phyloP scores from a whole-genome alignment of 2,888 invertebrate genomes.

The Phengaris arion region DNA sequence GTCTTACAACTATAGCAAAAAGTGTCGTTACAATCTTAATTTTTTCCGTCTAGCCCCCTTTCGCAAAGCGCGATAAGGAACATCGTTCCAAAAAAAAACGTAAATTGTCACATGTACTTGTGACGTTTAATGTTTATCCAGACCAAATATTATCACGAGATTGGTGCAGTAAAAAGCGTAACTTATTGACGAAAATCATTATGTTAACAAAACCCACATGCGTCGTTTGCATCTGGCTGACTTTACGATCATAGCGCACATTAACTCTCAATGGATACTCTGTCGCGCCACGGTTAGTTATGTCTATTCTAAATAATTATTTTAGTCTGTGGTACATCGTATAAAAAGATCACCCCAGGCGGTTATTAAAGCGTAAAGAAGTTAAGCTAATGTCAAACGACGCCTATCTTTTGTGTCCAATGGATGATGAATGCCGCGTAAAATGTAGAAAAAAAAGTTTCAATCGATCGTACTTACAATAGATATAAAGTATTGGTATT shows the following conservation, averaged over 20 bases:
- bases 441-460: constrained; percentile 63
- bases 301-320: constrained; percentile 54
- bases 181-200: constrained; percentile 73
- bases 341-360: constrained; percentile 57
- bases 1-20: no score
- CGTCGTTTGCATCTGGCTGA: constrained; percentile 65
- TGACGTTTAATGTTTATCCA: background rate
- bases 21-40: no score
- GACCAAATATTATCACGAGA: constrained; percentile 9
- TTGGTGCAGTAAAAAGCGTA: constrained; percentile 54
- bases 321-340: constrained; percentile 51
- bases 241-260: constrained; percentile 58
- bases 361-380: constrained; percentile 77
- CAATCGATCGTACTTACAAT: constrained; percentile 59
- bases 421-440: constrained; percentile 70
- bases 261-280: constrained; percentile 51
- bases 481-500: constrained; percentile 53
- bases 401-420: constrained; percentile 76
- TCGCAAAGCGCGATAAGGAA: no score
- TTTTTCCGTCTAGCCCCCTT: no score
- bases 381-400: constrained; percentile 77
- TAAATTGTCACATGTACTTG: no score
- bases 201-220: constrained; percentile 76
- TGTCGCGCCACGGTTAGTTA: constrained; percentile 51
- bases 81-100: no score